Percentiles rank a stretch among this genome's conserved stretches.
Conservation (phyloP, 2,797 vertebrate genomes). For the Nannoperca obscura region DNA sequence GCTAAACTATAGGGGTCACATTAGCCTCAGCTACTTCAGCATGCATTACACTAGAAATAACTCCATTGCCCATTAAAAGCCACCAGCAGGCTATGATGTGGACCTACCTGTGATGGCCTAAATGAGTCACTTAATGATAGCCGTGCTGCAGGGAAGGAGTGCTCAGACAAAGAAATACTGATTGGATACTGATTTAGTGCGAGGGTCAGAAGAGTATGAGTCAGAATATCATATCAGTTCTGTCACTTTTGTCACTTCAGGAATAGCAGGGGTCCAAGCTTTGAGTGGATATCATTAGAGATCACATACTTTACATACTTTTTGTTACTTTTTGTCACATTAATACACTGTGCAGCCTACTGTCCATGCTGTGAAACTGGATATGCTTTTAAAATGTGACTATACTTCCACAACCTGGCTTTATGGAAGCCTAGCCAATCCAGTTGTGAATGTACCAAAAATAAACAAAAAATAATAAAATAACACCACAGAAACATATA, state of each 20-base stretch:
- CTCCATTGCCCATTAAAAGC: constrained; percentile 73
- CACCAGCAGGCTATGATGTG: constrained; percentile 72
- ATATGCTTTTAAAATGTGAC: constrained; percentile 14
- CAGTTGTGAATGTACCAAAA: not conserved
- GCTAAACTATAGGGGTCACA: constrained; percentile 80
- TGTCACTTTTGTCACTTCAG: constrained; percentile 67
- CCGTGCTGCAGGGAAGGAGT: constrained; percentile 64
- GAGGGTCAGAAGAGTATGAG: constrained; percentile 68
- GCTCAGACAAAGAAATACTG: constrained; percentile 80
- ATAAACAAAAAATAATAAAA: not conserved
- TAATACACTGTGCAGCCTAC: constrained; percentile 33
- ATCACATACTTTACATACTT: constrained; percentile 61
- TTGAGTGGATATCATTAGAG: constrained; percentile 54
- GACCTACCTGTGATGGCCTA: constrained; percentile 77
- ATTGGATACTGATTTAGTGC: constrained; percentile 78
- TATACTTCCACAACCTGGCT: not conserved
- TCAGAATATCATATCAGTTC: constrained; percentile 76
- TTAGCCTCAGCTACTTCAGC: constrained; percentile 71
- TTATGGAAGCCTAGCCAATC: not conserved
- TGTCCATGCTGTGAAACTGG: constrained; percentile 22
- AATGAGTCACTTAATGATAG: constrained; percentile 83
- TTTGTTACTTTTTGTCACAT: constrained; percentile 50
- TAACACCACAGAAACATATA: not conserved
- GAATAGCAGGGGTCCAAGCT: constrained; percentile 51
- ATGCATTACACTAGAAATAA: constrained; percentile 71